A percentile compares a stretch with the other conserved stretches of the same genome.
These are phyloP conservation scores for Dione juno DNA, from an alignment of 2,888 invertebrate species.

Conservation along the genomic window DNA sequence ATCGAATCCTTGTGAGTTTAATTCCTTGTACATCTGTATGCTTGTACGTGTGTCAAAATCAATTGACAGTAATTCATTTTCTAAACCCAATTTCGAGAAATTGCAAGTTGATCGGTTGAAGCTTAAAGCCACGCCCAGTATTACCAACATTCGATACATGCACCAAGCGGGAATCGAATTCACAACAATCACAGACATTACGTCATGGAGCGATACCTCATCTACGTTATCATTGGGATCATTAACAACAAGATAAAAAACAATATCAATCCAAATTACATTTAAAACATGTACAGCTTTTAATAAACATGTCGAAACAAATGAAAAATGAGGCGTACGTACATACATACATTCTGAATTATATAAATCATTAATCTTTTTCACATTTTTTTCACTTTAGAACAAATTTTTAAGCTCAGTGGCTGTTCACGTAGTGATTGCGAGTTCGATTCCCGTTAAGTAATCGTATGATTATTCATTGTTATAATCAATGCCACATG, in stretches of 20 bases:
- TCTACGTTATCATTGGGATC: background rate
- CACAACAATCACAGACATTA: background rate
- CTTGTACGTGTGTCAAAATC: too few relatives aligned
- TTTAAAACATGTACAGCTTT: constrained; percentile 15
- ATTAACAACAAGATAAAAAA: constrained; percentile 4
- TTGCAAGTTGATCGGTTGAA: too few relatives aligned
- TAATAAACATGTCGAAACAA: constrained; percentile 34
- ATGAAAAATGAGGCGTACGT: constrained; percentile 35
- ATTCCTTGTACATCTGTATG: too few relatives aligned
- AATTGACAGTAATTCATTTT: too few relatives aligned
- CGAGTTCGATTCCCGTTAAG: background rate
- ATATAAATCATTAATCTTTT: constrained; percentile 38
- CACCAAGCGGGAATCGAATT: background rate
- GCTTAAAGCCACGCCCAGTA: too few relatives aligned
- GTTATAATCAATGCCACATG: too few relatives aligned
- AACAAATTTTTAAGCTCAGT: background rate
- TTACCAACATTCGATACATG: too few relatives aligned
- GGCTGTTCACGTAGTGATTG: background rate
- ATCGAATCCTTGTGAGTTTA: too few relatives aligned
- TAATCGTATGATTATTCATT: too few relatives aligned
- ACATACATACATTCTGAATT: constrained; percentile 19
- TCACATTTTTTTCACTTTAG: background rate
- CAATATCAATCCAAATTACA: constrained; percentile 16
- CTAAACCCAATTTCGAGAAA: too few relatives aligned
- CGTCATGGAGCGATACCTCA: background rate